These are phyloP conservation scores for Diabrotica virgifera DNA, from an alignment of 1,140 invertebrate species.

Conservation along the genomic window DNA sequence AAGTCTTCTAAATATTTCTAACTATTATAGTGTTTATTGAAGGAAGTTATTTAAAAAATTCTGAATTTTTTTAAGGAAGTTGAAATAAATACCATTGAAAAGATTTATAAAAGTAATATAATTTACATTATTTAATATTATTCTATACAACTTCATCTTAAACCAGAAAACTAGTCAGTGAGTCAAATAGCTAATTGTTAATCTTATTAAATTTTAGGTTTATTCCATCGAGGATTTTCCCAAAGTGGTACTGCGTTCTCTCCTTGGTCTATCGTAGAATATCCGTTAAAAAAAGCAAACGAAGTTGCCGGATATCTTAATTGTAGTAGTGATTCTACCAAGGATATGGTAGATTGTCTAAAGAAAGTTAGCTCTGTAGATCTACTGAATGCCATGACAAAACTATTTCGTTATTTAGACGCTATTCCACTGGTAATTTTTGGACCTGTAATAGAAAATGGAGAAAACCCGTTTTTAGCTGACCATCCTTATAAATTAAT, in stretches of 20 bases:
- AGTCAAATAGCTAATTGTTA: not conserved
- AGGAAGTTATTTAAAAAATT: too few relatives aligned
- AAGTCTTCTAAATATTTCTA: too few relatives aligned
- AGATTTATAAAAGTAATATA: too few relatives aligned
- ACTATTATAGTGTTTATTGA: too few relatives aligned
- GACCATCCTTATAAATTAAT: slow-evolving; percentile 52
- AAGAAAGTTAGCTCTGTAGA: slow-evolving; percentile 34
- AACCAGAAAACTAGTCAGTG: not conserved
- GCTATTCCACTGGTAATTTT: slow-evolving; percentile 41
- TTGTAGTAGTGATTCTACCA: slow-evolving; percentile 58
- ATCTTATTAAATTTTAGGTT: slow-evolving; percentile 44
- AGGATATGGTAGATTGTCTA: slow-evolving; percentile 70
- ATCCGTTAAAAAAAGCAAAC: slow-evolving; percentile 64
- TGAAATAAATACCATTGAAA: too few relatives aligned
- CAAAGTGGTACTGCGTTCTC: slow-evolving; percentile 72
- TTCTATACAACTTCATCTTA: not conserved
- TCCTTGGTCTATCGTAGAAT: slow-evolving; percentile 68
- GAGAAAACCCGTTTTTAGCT: slow-evolving; percentile 54
- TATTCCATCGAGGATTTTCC: slow-evolving; percentile 70
- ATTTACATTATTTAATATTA: too few relatives aligned
- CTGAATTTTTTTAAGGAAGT: too few relatives aligned
- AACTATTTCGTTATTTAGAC: slow-evolving; percentile 22
- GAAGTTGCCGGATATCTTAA: slow-evolving; percentile 64
- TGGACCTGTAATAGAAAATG: slow-evolving; percentile 39
- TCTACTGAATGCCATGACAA: slow-evolving; percentile 19